These are phyloP conservation scores for Cydia amplana DNA, from an alignment of 1,140 invertebrate genomes.

Conservation along the genomic window DNA sequence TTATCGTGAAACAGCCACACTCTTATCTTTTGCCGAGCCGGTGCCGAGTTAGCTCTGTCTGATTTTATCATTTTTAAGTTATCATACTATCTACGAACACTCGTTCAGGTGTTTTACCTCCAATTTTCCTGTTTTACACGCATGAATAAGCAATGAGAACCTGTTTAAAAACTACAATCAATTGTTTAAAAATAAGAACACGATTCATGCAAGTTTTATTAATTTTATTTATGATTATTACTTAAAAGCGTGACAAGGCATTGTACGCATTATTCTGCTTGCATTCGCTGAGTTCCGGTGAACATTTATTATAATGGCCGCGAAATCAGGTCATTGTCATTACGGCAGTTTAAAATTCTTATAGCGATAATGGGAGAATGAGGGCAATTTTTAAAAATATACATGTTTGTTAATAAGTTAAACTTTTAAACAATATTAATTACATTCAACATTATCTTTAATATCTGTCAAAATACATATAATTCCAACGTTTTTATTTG, in stretches of 20 bases:
- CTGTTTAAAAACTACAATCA: not conserved
- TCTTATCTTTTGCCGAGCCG: too few relatives aligned
- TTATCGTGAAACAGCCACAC: too few relatives aligned
- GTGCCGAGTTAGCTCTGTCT: too few relatives aligned
- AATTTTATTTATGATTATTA: constrained; percentile 13
- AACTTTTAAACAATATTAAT: too few relatives aligned
- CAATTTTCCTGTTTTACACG: too few relatives aligned
- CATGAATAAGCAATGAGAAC: too few relatives aligned
- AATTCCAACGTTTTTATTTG: too few relatives aligned
- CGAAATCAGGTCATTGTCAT: constrained; percentile 1
- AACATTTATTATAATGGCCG: not conserved
- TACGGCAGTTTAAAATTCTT: not conserved
- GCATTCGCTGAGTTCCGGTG: not conserved
- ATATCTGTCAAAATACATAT: too few relatives aligned
- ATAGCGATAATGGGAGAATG: not conserved
- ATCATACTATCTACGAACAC: too few relatives aligned
- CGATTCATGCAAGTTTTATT: not conserved
- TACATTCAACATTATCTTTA: too few relatives aligned
- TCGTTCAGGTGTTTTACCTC: too few relatives aligned
- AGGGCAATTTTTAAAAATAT: not conserved
- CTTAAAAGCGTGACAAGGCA: not conserved
- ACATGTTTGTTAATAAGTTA: not conserved
- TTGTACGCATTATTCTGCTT: not conserved
- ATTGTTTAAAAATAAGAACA: not conserved
- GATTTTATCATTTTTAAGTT: too few relatives aligned